phyloP scores from a whole-genome alignment of 2,888 invertebrate genomes.

The Thysanoteuthis rhombus region DNA sequence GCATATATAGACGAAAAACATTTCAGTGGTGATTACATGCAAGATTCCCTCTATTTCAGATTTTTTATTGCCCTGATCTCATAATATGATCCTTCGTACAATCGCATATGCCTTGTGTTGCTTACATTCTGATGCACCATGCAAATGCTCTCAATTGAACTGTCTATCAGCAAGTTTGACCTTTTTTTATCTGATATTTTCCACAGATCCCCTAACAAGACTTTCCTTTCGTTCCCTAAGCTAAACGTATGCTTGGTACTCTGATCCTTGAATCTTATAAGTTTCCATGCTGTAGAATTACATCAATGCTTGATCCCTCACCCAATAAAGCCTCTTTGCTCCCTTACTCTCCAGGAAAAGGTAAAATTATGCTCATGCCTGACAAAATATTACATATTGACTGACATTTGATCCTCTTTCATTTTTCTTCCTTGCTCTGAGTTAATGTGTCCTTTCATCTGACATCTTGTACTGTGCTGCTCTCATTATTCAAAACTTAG shows the following conservation, averaged over 20 bases:
- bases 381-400: background rate
- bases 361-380: background rate
- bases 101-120: too few species aligned
- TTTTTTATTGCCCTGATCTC: background rate
- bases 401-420: background rate
- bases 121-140: background rate
- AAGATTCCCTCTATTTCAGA: background rate
- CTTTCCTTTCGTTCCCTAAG: background rate
- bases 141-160: background rate
- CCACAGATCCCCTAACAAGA: background rate
- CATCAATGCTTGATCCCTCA: background rate
- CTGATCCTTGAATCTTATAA: background rate
- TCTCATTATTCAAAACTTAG: background rate
- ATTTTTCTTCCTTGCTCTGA: background rate
- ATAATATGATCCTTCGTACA: background rate
- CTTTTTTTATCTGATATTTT: background rate
- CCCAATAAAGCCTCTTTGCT: background rate
- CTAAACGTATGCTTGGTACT: background rate
- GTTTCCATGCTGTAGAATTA: background rate
- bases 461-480: background rate
- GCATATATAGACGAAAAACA: background rate
- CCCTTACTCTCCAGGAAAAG: background rate
- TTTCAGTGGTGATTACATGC: background rate
- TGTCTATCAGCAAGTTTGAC: background rate
- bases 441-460: background rate